These are phyloP conservation scores for Cydia fagiglandana DNA, from an alignment of 1,140 invertebrate species.

Conservation along the genomic window DNA sequence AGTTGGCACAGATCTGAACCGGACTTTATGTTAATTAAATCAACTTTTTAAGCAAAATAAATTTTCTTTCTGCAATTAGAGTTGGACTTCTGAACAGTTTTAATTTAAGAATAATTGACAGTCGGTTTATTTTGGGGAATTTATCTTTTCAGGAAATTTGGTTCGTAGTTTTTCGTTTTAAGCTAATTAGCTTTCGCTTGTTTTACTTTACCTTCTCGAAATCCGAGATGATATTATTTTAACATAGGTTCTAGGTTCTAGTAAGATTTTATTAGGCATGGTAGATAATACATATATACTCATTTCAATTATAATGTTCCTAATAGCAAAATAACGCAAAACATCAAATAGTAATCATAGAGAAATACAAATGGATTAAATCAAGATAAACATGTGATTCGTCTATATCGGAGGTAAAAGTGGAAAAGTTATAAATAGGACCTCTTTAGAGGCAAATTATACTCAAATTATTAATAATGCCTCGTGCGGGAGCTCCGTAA, in stretches of 20 bases:
- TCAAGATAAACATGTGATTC: neutral
- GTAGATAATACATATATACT: too few relatives aligned
- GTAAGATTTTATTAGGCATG: too few relatives aligned
- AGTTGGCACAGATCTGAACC: constrained; percentile 25
- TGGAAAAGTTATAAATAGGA: neutral
- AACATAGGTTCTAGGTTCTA: too few relatives aligned
- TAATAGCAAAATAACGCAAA: too few relatives aligned
- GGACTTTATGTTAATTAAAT: constrained; percentile 31
- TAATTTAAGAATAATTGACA: neutral
- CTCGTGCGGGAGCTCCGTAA: neutral
- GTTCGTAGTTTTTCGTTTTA: neutral
- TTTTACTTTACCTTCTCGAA: too few relatives aligned
- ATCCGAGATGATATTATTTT: too few relatives aligned
- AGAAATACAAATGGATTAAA: neutral
- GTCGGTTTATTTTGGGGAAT: neutral
- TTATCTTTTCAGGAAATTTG: neutral
- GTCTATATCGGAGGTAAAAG: too few relatives aligned
- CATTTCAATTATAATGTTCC: too few relatives aligned
- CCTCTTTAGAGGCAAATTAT: neutral
- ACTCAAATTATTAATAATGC: neutral
- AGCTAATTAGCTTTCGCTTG: neutral
- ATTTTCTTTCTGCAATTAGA: constrained; percentile 11
- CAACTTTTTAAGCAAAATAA: constrained; percentile 20
- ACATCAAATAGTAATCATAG: too few relatives aligned
- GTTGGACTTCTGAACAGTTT: constrained; percentile 11